Evolutionary conservation across 2,888 invertebrate species (phyloP), one percentile per base, ranked within the genome.

Genomic region (Nephrocerus scutellatus): DNA sequence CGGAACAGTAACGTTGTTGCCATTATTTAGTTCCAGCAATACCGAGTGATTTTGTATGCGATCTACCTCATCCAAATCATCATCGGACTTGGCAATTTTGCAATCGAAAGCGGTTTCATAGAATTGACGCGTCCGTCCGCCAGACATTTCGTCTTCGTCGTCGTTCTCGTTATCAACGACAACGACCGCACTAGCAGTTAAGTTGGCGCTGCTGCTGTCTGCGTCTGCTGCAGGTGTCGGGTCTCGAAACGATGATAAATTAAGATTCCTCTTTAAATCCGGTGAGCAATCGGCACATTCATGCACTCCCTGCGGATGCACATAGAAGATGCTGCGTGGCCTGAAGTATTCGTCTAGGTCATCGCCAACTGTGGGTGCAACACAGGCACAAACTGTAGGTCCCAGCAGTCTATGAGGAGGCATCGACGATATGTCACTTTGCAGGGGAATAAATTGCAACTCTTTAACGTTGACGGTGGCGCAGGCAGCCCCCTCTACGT

Each of bases 41-140:
- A 84, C 79, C 10, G 85, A 82, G 57, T 86, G 86, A 60, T 86
- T 87, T 50, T 83, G 81, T 45, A 87, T 79, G 44, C 84, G 79
- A 54, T 87, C 86, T 35, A 87, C 79, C 57, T 87, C 86, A 60
- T 87, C 74, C 52, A 87, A 83, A 52, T 80, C 80, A 55, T 82
- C 82, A 54, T 82, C 82, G 7, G 86, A 86, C 49, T 83, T 80
- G 60, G 80, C 81, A 57, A 87, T 80, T 68, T 85, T 85, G 67
- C 86, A 86, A 68, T 89, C 89, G 67, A 89, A 89, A 41, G 89
- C 89, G 39, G 89, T 89, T 70, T 89, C 89, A 66, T 89, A 89
- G 39, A 89, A 76, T 69, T 84, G 84, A 57, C 84, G 76, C 65
- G 77, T 75, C 40, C 79, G 72, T 29, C 46, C 43, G 20, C 56